Evolutionary conservation across 2,888 invertebrate species (phyloP).

Genomic region (Steinernema carpocapsae): DNA sequence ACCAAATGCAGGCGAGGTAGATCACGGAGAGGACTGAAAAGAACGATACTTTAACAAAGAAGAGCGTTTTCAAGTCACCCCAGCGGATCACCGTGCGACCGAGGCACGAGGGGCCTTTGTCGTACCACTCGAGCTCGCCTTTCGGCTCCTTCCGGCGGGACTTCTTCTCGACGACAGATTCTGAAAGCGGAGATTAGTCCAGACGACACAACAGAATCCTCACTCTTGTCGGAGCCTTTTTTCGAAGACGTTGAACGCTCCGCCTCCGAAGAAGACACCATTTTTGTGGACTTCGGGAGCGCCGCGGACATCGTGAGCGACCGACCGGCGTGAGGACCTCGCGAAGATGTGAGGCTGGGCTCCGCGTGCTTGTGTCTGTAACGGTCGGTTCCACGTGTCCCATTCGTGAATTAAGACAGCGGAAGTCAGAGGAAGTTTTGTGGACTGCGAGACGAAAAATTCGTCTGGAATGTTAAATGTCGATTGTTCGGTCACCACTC

Average conservation of each 20-base stretch:
- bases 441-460: too few species aligned
- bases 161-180: neutral
- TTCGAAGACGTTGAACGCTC: neutral
- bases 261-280: neutral
- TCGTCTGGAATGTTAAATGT: too few species aligned
- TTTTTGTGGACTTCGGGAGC: neutral
- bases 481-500: too few species aligned
- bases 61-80: neutral
- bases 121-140: neutral
- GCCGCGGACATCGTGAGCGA: neutral
- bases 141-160: neutral
- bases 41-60: neutral
- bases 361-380: too few species aligned
- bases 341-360: neutral
- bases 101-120: neutral
- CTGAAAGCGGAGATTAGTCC: neutral
- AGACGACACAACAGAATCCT: neutral
- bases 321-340: slow-evolving; percentile 2
- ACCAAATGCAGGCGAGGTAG: neutral
- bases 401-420: too few species aligned
- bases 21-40: neutral
- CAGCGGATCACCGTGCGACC: slow-evolving; percentile 14
- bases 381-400: too few species aligned
- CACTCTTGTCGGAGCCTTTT: neutral
- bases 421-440: too few species aligned